phyloP scores from a whole-genome alignment of 2,113 vertebrate genomes.

The Oceanodroma tethys region DNA sequence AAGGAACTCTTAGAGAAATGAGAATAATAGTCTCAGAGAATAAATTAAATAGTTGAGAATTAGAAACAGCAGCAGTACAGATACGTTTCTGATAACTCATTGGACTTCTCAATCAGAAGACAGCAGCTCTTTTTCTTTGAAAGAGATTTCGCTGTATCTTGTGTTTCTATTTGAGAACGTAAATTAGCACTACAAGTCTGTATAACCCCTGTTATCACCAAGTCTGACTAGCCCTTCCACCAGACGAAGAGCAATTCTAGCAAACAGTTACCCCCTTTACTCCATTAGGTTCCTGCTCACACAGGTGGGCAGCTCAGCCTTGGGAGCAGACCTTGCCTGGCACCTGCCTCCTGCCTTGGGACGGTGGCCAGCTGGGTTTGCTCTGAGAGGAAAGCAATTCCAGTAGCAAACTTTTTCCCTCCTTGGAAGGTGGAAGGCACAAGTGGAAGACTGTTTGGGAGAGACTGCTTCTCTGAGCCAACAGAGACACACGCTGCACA shows the following conservation, averaged over 20 bases:
- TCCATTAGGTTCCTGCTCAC: neutral
- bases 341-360: fast-evolving
- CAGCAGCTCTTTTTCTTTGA: neutral
- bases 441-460: neutral
- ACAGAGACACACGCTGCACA: too few relatives aligned
- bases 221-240: neutral
- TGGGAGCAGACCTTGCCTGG: neutral
- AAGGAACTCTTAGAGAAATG: neutral
- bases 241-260: neutral
- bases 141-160: neutral
- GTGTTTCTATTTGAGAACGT: neutral
- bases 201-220: neutral
- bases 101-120: neutral
- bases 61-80: neutral
- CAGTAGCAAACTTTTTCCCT: neutral
- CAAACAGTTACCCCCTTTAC: fast-evolving
- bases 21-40: neutral
- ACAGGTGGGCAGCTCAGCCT: neutral
- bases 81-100: neutral
- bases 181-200: neutral
- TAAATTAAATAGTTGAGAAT: neutral
- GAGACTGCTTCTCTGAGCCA: neutral
- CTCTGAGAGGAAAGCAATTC: neutral
- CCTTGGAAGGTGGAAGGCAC: neutral
- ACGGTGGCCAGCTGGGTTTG: neutral